Base-by-base conservation (phyloP, 1,140 invertebrate species). In the Cotesia chilonis region DNA sequence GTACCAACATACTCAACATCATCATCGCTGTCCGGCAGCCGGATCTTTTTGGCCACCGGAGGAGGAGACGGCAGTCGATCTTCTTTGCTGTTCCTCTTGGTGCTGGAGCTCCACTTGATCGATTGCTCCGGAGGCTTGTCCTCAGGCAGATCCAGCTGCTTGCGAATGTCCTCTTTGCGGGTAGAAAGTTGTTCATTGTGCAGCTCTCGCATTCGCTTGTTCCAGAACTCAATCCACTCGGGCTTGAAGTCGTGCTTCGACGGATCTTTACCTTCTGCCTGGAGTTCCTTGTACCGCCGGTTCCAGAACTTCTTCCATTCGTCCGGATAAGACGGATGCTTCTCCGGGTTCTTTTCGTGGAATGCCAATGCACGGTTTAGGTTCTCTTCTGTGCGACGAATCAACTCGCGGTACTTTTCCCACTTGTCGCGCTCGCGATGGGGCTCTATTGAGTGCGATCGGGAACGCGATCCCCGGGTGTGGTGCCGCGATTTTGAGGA, bases 301-400 rank as follows among this genome's bases (percentile, higher is more conserved):
- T 93, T 94, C 93, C 93, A 94, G 80, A 94, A 95, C 79, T 91
- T 92, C 79, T 95, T 95, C 94, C 94, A 96, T 78, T 96, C 94
- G 17, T 94, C 92, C 0, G 93, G 92, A 80, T 96, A 96, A 4
- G 91, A 88, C 0, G 94, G 94, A 87, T 95, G 94, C 76, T 95
- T 95, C 78, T 96, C 94, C 0, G 94, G 94, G 82, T 94, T 94
- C 77, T 93, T 92, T 77, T 94, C 91, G 80, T 94, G 92, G 57
- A 93, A 92, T 71, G 92, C 90, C 0, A 93, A 63, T 0, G 84
- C 81, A 3, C 86, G 79, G 51, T 87, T 85, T 0, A 87, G 75
- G 0, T 88, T 76, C 84, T 88, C 76, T 86, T 89, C 76, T 81
- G 88, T 85, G 85, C 84, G 82, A 86, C 89, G 80, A 80, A 87